These are phyloP conservation scores for Glaucidium brasilianum DNA, from an alignment of 2,113 vertebrate genomes.

Conservation along the genomic window DNA sequence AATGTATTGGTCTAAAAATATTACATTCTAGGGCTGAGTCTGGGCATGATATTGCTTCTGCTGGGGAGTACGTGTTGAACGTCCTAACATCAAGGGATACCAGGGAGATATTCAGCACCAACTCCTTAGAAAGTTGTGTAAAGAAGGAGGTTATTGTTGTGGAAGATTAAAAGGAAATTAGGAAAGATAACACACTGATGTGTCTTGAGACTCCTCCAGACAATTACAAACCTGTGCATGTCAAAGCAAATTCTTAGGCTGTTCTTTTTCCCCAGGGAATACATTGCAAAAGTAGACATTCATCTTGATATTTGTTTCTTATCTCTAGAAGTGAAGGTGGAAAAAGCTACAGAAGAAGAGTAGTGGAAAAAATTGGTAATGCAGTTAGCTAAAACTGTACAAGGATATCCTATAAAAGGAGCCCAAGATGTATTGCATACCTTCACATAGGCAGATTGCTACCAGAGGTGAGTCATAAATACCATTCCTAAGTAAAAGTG, in stretches of 20 bases:
- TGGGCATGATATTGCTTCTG: neutral
- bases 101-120: neutral
- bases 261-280: neutral
- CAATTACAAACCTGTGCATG: neutral
- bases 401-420: neutral
- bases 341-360: neutral
- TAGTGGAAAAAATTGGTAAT: neutral
- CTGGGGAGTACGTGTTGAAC: neutral
- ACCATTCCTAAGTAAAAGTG: slow-evolving; percentile 24
- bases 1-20: neutral
- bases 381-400: neutral
- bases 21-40: neutral
- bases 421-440: neutral
- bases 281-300: neutral
- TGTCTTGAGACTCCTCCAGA: neutral
- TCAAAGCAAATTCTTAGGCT: neutral
- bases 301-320: neutral
- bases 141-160: neutral
- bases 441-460: neutral
- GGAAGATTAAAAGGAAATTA: neutral
- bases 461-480: slow-evolving; percentile 19
- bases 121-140: neutral
- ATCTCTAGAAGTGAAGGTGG: neutral
- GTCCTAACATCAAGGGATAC: neutral
- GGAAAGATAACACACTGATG: neutral